Base-by-base conservation (phyloP, 1,140 invertebrate species). In the Lamellibrachia luymesi region DNA sequence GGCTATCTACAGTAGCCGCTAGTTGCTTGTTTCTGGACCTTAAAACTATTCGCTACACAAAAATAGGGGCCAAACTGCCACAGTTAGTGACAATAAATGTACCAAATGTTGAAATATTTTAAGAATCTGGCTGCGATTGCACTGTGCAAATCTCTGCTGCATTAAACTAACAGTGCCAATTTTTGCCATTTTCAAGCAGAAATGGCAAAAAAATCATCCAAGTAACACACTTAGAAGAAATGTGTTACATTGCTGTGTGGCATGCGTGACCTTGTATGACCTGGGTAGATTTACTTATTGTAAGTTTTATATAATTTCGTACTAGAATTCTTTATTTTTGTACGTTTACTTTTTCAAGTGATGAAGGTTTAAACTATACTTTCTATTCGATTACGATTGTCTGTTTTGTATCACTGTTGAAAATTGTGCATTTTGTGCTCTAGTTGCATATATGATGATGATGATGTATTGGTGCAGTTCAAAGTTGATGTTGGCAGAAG, bases 241-340 rank as follows among this genome's bases (percentile, higher is more conserved):
- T 22, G 13, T 22, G 64, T 80, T 80, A 80, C 13, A 80, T 17
- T 22, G 64, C 2, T 80, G 64, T 22, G 25, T 80, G 64, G 64
- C 13, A 6, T 4, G 64, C 25, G 64, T 22, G 13, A 80, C 64
- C 64, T 80, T 4, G 64, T 80, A 22, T 22, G 13, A 80, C 64
- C 64, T 80, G 64, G 64, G 64, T 80, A 80, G 64, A 80, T 22
- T 80, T 80, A 80, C 64, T 80, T 80, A 80, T 80, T 22, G 64
- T 80, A 80, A 80, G 64, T 80, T 80, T 80, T 80, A 80, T 80
- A 22, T 80, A 80, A 80, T 80, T 80, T 80, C 64, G 64, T 80
- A 80, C 64, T 80, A 80, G 64, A 80, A 80, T 80, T 80, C 64
- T 80, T 80, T 80, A 80, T 80, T 80, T 80, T 80, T 80, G 64